phyloP scores from a whole-genome alignment of 2,888 invertebrate genomes.

The Pandemis heparana region DNA sequence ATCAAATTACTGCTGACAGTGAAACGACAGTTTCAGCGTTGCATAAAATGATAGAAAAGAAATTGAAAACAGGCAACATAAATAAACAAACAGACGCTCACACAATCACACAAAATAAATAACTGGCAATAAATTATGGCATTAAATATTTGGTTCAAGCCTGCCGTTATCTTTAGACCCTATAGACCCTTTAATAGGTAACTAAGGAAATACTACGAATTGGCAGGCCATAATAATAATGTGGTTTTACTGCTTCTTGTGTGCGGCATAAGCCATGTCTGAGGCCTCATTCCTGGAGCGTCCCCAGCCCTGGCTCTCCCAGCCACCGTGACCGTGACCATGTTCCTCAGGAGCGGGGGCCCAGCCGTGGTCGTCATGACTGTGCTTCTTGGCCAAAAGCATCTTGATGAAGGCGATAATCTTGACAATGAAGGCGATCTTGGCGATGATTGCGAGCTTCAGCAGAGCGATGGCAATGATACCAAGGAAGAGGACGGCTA shows the following conservation, averaged over 20 bases:
- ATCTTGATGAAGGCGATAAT: slow-evolving; percentile 71
- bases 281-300: slow-evolving; percentile 73
- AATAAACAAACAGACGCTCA: slow-evolving; percentile 51
- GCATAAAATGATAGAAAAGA: slow-evolving; percentile 73
- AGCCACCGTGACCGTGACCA: slow-evolving; percentile 58
- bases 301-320: slow-evolving; percentile 76
- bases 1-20: slow-evolving; percentile 60
- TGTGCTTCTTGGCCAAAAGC: slow-evolving; percentile 73
- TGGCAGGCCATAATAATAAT: background rate
- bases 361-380: slow-evolving; percentile 65
- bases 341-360: slow-evolving; percentile 59
- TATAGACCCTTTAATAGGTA: background rate
- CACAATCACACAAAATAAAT: slow-evolving; percentile 54
- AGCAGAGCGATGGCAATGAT: slow-evolving; percentile 89
- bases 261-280: slow-evolving; percentile 75
- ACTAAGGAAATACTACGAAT: background rate
- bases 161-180: slow-evolving; percentile 21
- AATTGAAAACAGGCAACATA: slow-evolving; percentile 51
- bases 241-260: slow-evolving; percentile 61
- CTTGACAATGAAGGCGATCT: slow-evolving; percentile 88
- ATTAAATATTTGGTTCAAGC: slow-evolving; percentile 57
- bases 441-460: slow-evolving; percentile 91
- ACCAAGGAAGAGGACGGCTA: slow-evolving; percentile 88
- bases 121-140: slow-evolving; percentile 47
- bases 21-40: slow-evolving; percentile 26